phyloP scores from a whole-genome alignment of 2,113 vertebrate genomes.

The Cryptomyrus ogoouensis region DNA sequence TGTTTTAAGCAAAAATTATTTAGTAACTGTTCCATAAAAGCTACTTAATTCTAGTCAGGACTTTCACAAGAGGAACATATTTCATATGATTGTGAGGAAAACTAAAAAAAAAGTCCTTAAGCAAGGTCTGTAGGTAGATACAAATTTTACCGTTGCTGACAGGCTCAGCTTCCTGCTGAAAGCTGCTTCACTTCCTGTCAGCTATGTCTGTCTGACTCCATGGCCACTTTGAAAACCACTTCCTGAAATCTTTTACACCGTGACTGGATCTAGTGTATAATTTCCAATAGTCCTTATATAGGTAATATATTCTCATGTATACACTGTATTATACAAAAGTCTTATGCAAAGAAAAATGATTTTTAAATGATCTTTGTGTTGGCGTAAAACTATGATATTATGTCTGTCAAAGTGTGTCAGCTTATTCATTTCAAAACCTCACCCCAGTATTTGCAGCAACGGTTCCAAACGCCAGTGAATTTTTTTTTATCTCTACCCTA shows the following conservation, averaged over 20 bases:
- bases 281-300: neutral
- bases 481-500: neutral
- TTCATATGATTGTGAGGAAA: neutral
- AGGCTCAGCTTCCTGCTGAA: constrained; percentile 27
- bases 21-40: neutral
- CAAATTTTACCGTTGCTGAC: constrained; percentile 10
- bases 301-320: neutral
- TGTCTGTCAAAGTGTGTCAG: neutral
- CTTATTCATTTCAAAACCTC: neutral
- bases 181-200: constrained; percentile 32
- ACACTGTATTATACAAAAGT: neutral
- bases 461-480: neutral
- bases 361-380: neutral
- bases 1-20: neutral
- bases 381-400: neutral
- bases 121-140: neutral
- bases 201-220: neutral
- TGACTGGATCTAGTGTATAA: neutral
- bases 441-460: neutral
- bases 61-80: neutral
- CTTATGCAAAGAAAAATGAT: neutral
- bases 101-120: neutral
- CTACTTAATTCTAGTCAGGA: neutral
- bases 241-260: constrained; percentile 26
- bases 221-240: constrained; percentile 30